These are phyloP conservation scores for Acanthoscelides obtectus DNA, from an alignment of 2,888 invertebrate species.

Conservation along the genomic window DNA sequence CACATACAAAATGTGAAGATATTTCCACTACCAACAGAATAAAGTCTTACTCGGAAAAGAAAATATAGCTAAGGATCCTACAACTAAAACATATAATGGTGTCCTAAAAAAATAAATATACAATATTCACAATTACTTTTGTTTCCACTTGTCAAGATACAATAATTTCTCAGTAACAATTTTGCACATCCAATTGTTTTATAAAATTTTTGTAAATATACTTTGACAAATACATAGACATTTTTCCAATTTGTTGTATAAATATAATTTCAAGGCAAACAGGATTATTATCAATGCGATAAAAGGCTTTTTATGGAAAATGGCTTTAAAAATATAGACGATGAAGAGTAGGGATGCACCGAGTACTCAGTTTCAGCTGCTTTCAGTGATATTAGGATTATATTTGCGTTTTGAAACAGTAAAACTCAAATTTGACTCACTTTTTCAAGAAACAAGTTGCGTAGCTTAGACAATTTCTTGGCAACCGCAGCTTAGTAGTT, in stretches of 20 bases:
- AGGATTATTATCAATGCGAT: background rate
- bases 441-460: too few species aligned
- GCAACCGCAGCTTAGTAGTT: too few species aligned
- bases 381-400: too few species aligned
- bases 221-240: background rate
- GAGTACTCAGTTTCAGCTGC: too few species aligned
- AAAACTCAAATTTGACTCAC: too few species aligned
- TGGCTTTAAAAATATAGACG: too few species aligned
- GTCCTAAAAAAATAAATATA: slow-evolving; percentile 1
- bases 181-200: background rate
- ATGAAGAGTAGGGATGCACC: too few species aligned
- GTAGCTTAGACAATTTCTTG: too few species aligned
- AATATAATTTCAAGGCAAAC: background rate
- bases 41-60: background rate
- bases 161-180: background rate
- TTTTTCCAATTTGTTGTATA: background rate
- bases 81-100: slow-evolving; percentile 3
- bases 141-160: background rate
- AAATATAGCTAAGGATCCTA: background rate
- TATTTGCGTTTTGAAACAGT: too few species aligned
- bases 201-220: background rate
- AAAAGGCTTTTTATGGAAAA: too few species aligned
- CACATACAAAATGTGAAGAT: slow-evolving; percentile 18
- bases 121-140: background rate
- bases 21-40: background rate